These are phyloP conservation scores for Lacanobia wlatinum DNA, from an alignment of 2,888 invertebrate species.

Conservation along the genomic window DNA sequence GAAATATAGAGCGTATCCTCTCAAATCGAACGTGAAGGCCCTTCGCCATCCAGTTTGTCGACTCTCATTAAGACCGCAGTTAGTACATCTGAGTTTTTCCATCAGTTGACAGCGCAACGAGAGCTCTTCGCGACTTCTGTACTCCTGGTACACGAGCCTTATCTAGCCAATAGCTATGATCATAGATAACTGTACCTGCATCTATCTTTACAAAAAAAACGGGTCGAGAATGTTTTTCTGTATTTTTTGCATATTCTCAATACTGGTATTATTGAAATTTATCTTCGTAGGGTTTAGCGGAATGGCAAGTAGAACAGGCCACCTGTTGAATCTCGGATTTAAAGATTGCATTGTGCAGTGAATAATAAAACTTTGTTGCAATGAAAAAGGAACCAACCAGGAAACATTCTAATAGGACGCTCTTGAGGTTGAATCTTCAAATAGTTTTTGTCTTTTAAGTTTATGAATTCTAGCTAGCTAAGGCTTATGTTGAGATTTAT, in stretches of 20 bases:
- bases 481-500: conserved; percentile 22
- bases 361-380: conserved; percentile 59
- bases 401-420: conserved; percentile 38
- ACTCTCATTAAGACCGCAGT: conserved; percentile 89
- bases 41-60: conserved; percentile 88
- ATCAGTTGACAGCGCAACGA: conserved; percentile 72
- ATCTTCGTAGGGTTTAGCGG: conserved; percentile 54
- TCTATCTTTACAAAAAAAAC: conserved; percentile 27
- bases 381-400: conserved; percentile 46
- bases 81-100: conserved; percentile 85
- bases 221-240: conserved; percentile 1
- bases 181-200: conserved; percentile 80
- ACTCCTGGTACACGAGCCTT: conserved; percentile 81
- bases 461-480: conserved; percentile 26
- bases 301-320: conserved; percentile 51
- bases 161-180: conserved; percentile 88
- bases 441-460: conserved; percentile 20
- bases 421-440: conserved; percentile 21
- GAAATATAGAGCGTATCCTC: conserved; percentile 69
- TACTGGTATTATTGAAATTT: conserved; percentile 54
- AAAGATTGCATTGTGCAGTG: conserved; percentile 62
- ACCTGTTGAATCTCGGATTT: conserved; percentile 59
- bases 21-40: conserved; percentile 72
- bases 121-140: conserved; percentile 79
- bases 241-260: conserved; percentile 38